A percentile compares a stretch with the other conserved stretches of the same genome.
Evolutionary conservation across 2,113 vertebrate genomes (phyloP).

Genomic region (Capreolus pygargus): DNA sequence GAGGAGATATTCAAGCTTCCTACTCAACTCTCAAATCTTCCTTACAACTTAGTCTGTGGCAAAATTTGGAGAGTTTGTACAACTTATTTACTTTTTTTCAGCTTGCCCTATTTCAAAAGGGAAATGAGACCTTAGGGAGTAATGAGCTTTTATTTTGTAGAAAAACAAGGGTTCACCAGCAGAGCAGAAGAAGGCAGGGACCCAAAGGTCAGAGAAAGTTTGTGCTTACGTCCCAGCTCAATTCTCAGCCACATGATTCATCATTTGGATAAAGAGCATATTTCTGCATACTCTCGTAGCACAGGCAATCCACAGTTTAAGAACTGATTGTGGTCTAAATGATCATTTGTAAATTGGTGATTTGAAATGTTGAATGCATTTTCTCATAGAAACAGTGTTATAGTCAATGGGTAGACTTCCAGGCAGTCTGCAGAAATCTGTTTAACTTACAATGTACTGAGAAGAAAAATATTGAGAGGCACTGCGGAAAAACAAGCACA

Average conservation of each 20-base stretch:
- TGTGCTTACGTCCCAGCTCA: background rate
- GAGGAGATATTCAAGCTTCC: background rate
- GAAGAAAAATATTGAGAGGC: background rate
- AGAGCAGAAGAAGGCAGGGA: constrained; percentile 46
- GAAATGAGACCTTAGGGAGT: constrained; percentile 46
- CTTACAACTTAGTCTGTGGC: constrained; percentile 16
- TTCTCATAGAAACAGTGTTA: background rate
- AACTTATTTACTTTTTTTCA: constrained; percentile 41
- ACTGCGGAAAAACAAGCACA: background rate
- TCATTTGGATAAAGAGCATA: background rate
- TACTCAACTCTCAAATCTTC: constrained; percentile 7
- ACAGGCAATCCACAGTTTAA: background rate
- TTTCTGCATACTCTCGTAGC: background rate
- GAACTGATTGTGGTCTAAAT: background rate
- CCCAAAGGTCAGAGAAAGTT: constrained; percentile 46
- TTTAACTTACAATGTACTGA: background rate
- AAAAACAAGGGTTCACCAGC: constrained; percentile 56
- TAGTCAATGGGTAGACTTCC: background rate
- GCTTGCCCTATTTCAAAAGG: constrained; percentile 43
- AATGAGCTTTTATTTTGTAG: constrained; percentile 56
- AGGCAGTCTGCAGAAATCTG: background rate
- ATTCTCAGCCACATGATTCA: background rate
- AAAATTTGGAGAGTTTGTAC: constrained; percentile 21
- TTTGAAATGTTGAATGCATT: background rate
- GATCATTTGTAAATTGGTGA: background rate